Percentiles rank a stretch among this genome's conserved stretches.
Conservation (phyloP, 2,888 invertebrate genomes). For the Hartigia nigra region DNA sequence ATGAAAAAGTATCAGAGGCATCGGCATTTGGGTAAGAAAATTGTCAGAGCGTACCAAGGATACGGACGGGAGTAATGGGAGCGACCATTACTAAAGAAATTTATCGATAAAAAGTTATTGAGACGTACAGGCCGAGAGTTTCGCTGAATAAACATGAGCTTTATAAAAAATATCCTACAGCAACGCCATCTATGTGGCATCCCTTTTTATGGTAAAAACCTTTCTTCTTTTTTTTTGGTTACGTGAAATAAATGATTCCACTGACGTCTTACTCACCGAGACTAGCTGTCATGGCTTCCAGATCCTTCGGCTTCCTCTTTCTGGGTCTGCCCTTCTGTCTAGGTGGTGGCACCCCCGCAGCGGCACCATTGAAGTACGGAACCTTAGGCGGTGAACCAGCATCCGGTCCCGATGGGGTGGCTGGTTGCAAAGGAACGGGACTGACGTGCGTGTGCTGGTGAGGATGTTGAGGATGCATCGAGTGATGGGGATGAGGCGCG, state of each 20-base stretch:
- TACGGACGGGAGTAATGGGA: not conserved
- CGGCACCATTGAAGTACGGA: slow-evolving; percentile 72
- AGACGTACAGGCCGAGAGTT: not conserved
- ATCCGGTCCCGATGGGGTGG: slow-evolving; percentile 63
- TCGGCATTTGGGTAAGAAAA: not conserved
- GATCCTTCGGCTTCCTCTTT: slow-evolving; percentile 92
- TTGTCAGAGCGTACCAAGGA: not conserved
- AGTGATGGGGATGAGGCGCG: slow-evolving; percentile 59
- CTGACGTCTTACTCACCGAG: slow-evolving; percentile 74
- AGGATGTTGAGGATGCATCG: slow-evolving; percentile 67
- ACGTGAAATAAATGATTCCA: slow-evolving; percentile 5
- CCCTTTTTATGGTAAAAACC: not conserved
- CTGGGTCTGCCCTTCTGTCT: slow-evolving; percentile 93
- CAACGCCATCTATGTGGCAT: not conserved
- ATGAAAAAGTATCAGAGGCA: not conserved
- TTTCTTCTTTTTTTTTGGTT: not conserved
- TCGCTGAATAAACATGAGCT: slow-evolving; percentile 8
- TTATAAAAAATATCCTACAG: not conserved
- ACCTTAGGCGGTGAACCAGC: slow-evolving; percentile 57
- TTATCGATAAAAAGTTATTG: not conserved
- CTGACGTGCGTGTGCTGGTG: slow-evolving; percentile 61
- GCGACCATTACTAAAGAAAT: not conserved
- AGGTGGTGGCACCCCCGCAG: slow-evolving; percentile 71
- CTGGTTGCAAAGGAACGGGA: slow-evolving; percentile 69
- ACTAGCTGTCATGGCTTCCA: slow-evolving; percentile 86